phyloP scores from a whole-genome alignment of 2,888 invertebrate species.

The Protophormia terraenovae region DNA sequence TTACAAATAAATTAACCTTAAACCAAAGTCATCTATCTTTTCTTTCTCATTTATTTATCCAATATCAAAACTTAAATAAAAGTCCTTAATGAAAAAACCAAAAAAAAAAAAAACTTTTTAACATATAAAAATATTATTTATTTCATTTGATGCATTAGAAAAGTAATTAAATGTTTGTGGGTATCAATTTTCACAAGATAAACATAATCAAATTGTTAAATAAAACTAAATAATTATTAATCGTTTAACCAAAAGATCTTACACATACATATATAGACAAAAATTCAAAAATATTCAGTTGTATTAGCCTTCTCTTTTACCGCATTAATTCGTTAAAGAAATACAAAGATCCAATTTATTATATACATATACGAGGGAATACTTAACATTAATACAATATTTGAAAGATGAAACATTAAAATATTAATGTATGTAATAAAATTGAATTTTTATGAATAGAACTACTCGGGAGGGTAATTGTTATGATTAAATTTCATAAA shows the following conservation, averaged over 20 bases:
- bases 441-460: no score
- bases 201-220: slow-evolving; percentile 34
- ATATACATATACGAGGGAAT: neutral
- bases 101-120: neutral
- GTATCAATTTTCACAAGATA: slow-evolving; percentile 44
- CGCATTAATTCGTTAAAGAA: neutral
- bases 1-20: slow-evolving; percentile 24
- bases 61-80: neutral
- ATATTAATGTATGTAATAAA: no score
- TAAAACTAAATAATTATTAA: slow-evolving; percentile 53
- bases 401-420: no score
- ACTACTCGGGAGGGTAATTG: no score
- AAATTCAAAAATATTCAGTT: neutral
- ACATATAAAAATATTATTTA: slow-evolving; percentile 6
- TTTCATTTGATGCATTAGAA: slow-evolving; percentile 19
- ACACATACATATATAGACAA: neutral
- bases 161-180: slow-evolving; percentile 16
- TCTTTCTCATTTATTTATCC: slow-evolving; percentile 16
- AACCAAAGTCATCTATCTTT: slow-evolving; percentile 47
- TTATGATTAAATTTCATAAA: no score
- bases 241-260: slow-evolving; percentile 22
- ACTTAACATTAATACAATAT: no score
- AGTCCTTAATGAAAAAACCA: neutral
- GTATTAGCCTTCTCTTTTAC: neutral
- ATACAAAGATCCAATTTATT: neutral